A percentile compares a stretch with the other conserved stretches of the same genome.
These are phyloP conservation scores for Cosmopolites sordidus DNA, from an alignment of 2,888 invertebrate species.

Conservation along the genomic window DNA sequence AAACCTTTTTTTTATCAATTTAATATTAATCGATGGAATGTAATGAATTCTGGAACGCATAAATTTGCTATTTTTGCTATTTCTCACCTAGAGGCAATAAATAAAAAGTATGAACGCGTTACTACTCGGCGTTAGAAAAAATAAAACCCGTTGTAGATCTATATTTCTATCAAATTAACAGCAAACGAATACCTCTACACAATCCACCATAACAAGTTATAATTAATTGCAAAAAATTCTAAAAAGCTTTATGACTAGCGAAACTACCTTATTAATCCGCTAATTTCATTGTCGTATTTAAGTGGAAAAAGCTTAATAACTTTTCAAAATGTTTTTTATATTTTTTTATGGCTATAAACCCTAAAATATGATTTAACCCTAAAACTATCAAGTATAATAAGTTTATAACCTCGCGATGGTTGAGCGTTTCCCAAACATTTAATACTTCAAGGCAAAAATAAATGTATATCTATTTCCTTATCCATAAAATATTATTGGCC, in stretches of 20 bases:
- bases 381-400: no score
- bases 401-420: no score
- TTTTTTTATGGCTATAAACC: no score
- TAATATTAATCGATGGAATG: not conserved
- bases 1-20: not conserved
- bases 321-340: not conserved
- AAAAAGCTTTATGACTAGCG: not conserved
- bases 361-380: no score
- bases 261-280: not conserved
- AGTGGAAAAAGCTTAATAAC: not conserved
- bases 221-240: not conserved
- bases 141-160: constrained; percentile 1
- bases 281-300: not conserved
- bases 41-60: no score
- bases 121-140: not conserved
- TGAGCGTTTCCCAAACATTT: no score
- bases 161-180: not conserved
- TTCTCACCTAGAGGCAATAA: no score
- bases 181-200: not conserved
- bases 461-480: no score
- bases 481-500: no score
- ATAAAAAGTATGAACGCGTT: no score
- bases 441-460: no score
- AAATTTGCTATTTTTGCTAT: no score
- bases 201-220: constrained; percentile 1